Evolutionary conservation across 2,113 vertebrate species (phyloP).

Genomic region (Meriones unguiculatus): DNA sequence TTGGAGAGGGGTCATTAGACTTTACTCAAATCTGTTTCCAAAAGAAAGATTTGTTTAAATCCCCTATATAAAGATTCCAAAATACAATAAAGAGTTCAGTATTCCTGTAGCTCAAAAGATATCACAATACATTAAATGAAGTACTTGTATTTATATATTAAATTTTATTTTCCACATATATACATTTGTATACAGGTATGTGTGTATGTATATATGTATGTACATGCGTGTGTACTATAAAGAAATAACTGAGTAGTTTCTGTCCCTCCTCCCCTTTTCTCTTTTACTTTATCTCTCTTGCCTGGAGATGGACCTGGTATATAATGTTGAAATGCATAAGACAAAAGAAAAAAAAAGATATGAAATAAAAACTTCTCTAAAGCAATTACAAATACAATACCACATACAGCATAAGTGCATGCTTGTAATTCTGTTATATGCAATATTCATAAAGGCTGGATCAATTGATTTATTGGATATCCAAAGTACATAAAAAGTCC

Average conservation of each 20-base stretch:
- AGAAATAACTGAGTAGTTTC: neutral
- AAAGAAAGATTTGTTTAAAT: neutral
- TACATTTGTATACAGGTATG: neutral
- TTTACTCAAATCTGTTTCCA: neutral
- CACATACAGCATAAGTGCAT: neutral
- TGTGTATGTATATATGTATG: fast-evolving
- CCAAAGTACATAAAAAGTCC: neutral
- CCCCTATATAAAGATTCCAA: neutral
- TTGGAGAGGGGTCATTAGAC: neutral
- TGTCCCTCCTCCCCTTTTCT: neutral
- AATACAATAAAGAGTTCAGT: neutral
- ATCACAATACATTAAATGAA: neutral
- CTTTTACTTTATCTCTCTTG: neutral
- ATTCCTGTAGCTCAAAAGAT: neutral
- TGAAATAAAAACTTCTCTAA: neutral
- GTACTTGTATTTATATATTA: neutral
- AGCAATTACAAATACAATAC: neutral
- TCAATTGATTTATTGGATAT: neutral
- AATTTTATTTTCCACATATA: neutral
- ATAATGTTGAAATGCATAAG: neutral
- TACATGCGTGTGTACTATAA: neutral
- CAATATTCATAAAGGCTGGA: neutral
- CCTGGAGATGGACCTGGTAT: neutral
- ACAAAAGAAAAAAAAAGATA: neutral
- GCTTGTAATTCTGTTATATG: neutral